Percentiles rank a stretch among this genome's conserved stretches.
These are phyloP conservation scores for Meteorus sp. DNA, from an alignment of 1,140 invertebrate genomes.

Conservation along the genomic window DNA sequence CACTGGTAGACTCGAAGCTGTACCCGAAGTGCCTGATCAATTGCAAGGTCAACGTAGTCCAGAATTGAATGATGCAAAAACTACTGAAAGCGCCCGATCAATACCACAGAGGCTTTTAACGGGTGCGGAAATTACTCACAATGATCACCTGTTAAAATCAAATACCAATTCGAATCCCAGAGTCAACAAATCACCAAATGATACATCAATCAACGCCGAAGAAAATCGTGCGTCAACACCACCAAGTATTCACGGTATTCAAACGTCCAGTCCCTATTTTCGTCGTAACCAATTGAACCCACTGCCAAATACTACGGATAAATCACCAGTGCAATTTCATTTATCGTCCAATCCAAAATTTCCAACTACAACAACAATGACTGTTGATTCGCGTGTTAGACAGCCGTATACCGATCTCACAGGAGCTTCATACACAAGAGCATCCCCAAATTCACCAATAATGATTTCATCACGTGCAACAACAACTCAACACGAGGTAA, in stretches of 20 bases:
- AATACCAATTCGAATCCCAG: conserved; percentile 18
- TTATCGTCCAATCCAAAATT: conserved; percentile 16
- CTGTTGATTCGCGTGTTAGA: conserved; percentile 14
- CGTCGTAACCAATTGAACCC: neutral
- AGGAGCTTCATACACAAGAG: conserved; percentile 26
- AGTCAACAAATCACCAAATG: neutral
- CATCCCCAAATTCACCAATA: conserved; percentile 13
- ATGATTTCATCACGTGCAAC: neutral
- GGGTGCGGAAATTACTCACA: conserved; percentile 36
- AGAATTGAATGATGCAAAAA: conserved; percentile 10
- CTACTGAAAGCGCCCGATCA: conserved; percentile 15
- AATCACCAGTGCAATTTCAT: conserved; percentile 20
- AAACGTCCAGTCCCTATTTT: conserved; percentile 16
- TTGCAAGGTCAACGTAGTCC: conserved; percentile 28
- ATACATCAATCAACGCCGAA: neutral
- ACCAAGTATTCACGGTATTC: conserved; percentile 13
- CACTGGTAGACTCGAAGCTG: conserved; percentile 43
- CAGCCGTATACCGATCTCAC: conserved; percentile 29
- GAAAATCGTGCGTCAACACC: conserved; percentile 1
- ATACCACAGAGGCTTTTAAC: conserved; percentile 38
- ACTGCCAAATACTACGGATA: neutral
- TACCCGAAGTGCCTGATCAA: conserved; percentile 50
- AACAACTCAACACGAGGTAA: neutral
- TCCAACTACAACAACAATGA: conserved; percentile 9
- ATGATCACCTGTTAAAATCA: conserved; percentile 13